Evolutionary conservation across 2,113 vertebrate species (phyloP).

Genomic region (Mobula birostris): DNA sequence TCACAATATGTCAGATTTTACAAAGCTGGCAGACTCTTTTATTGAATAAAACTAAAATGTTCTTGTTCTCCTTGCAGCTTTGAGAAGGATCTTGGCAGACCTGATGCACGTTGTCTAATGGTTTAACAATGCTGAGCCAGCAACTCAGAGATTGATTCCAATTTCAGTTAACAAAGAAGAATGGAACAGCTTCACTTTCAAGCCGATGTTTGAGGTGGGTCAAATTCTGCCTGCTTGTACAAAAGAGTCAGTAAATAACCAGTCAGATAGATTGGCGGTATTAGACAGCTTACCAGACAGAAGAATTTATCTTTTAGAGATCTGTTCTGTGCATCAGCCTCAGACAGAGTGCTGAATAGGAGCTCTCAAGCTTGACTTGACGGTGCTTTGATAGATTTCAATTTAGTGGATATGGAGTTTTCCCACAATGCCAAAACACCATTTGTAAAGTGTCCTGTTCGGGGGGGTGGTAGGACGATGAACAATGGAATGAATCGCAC

Average conservation of each 20-base stretch:
- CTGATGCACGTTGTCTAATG: constrained; percentile 7
- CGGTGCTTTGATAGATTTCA: constrained; percentile 50
- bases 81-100: neutral
- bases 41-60: neutral
- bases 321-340: constrained; percentile 41
- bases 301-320: constrained; percentile 42
- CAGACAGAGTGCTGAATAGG: constrained; percentile 39
- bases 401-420: constrained; percentile 41
- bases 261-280: constrained; percentile 37
- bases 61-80: constrained; percentile 8
- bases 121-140: constrained; percentile 27
- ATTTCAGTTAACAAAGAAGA: constrained; percentile 39
- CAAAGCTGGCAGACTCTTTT: neutral
- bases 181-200: constrained; percentile 10
- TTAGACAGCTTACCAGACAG: constrained; percentile 25
- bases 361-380: constrained; percentile 42
- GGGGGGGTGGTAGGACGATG: constrained; percentile 48
- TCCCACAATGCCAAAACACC: constrained; percentile 42
- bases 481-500: constrained; percentile 46
- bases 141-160: constrained; percentile 39
- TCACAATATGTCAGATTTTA: neutral
- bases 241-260: constrained; percentile 42
- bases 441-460: constrained; percentile 48
- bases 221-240: constrained; percentile 37
- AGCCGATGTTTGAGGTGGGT: constrained; percentile 41